Evolutionary conservation across 2,888 invertebrate genomes (phyloP), one percentile per base, ranked within the genome.

Genomic region (Caradrina kadenii): DNA sequence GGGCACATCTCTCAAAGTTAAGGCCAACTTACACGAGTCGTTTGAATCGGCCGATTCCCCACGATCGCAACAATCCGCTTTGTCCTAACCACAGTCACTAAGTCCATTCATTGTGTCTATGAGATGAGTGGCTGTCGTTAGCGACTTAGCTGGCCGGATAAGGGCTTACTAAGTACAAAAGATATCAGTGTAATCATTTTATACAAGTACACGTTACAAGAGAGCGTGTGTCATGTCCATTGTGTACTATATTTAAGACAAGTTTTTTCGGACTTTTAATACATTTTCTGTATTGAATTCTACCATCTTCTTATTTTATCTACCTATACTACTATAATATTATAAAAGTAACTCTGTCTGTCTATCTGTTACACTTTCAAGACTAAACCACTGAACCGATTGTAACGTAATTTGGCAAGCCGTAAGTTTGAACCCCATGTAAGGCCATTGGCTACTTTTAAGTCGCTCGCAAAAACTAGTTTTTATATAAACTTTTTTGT

Each of bases 61-160:
- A 68, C 73, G 74, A 91, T 89, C 86, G 70, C 84, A 84, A 85
- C 88, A 88, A 91, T 90, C 89, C 91, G 88, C 91, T 91, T 93
- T 94, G 94, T 93, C 93, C 35, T 93, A 92, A 92, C 88, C 88
- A 86, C 85, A 88, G 92, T 92, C 93, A 93, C 94, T 93, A 93
- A 93, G 92, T 91, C 86, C 86, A 84, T 75, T 92, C 91, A 93
- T 95, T 94, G 94, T 93, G 93, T 91, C 76, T 81, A 79, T 64
- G 90, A 91, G 93, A 93, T 91, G 95, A 95, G 94, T 94, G 94
- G 93, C 91, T 89, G 91, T 94, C 94, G 93, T 94, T 94, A 94
- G 93, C 86, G 89, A 90, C 92, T 82, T 69, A 79, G 79, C 61
- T 52, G 75, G 84, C 80, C 86, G 88, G 94, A 94, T 94, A 94